These are phyloP conservation scores for Dysmachus trigonus DNA, from an alignment of 2,888 invertebrate species.

Conservation along the genomic window DNA sequence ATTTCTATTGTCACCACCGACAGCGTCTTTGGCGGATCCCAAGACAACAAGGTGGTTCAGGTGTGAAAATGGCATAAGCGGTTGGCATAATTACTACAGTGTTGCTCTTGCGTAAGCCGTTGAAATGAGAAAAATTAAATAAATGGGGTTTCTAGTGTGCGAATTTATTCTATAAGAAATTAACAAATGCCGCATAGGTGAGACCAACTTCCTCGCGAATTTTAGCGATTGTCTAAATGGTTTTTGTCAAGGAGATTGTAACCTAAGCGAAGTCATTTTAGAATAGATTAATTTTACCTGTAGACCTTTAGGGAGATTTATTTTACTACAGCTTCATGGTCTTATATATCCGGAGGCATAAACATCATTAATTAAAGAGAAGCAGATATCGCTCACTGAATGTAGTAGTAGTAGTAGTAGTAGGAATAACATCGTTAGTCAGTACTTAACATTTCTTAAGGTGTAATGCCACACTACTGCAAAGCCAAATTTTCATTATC, in stretches of 20 bases:
- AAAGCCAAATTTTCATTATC: too few relatives aligned
- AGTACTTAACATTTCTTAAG: too few relatives aligned
- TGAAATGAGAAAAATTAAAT: conserved; percentile 20
- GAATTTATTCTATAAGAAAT: neutral
- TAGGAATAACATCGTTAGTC: too few relatives aligned
- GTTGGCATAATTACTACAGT: conserved; percentile 4
- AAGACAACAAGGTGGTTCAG: neutral
- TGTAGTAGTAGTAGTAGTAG: too few relatives aligned
- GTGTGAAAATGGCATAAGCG: conserved; percentile 5
- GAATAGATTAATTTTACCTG: neutral
- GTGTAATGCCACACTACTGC: too few relatives aligned
- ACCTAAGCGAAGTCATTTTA: neutral
- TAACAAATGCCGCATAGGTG: neutral
- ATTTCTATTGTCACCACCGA: conserved; percentile 19
- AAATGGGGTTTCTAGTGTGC: conserved; percentile 5
- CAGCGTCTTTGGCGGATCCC: neutral
- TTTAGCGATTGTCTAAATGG: neutral
- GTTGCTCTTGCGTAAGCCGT: neutral
- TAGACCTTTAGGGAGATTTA: neutral
- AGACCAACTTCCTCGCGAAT: neutral
- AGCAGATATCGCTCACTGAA: too few relatives aligned
- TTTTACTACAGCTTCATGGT: neutral
- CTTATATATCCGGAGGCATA: neutral
- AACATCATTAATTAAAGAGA: neutral
- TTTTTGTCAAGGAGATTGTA: neutral